Base-by-base conservation (phyloP, 1,140 invertebrate genomes). In the Ceratina japonica region DNA sequence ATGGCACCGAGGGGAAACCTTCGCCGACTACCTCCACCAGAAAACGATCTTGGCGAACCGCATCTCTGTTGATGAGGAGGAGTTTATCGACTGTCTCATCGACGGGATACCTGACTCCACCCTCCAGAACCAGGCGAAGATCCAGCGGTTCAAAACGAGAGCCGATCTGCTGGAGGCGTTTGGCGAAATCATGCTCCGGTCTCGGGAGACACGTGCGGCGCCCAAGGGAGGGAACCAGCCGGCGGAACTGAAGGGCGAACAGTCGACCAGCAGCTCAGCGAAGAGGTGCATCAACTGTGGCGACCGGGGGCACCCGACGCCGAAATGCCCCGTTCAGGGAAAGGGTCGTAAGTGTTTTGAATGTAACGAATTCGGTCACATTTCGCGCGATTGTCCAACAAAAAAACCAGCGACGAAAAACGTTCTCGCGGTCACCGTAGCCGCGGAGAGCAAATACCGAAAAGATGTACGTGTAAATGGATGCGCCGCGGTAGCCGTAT, bases 1-100 rank as follows among this genome's bases (percentile, higher is more conserved):
- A 22, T 68, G 65, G 65, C 65, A 27, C 20, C 65, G 49, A 16
- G 65, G 65, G 3, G 65, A 68, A 27, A 54, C 65, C 13, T 68
- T 68, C 22, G 15, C 65, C 22, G 49, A 68, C 44, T 68, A 68
- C 12, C 49, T 68, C 4, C 65, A 68, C 49, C 20, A 54, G 22
- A 68, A 68, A 22, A n/a, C 37, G 13, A 66, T 68, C 20, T 15
- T 54, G 13, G 65, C 65, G 65, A 68, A 68, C 5, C 65, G 13
- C 0, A 68, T 52, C 13, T 27, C 64, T 49, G 12, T 68, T 16
- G 22, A 18, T 15, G 22, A 27, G 49, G 22, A 54, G 49, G 65
- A 68, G 54, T 22, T 68, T 31, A 54, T 68, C 65, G 65, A 61
- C 58, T 61, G 22, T 15, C 5, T 61, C 58, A 61, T 61, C 22